A percentile compares a stretch with the other conserved stretches of the same genome.
phyloP scores from a whole-genome alignment of 1,140 invertebrate genomes.

The roundworm (Caenorhabditis elegans) region WBcel235 BX284606.5:3494001-3494500 shows the following conservation, averaged over 20 bases:
- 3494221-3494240: neutral
- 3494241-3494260: neutral
- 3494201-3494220: constrained; percentile 23
- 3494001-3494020: neutral
- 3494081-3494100: constrained; percentile 17
- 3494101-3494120: constrained; percentile 23
- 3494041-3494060: neutral
- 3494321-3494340: neutral
- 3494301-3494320: too few species aligned
- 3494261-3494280: neutral
- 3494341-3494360: neutral
- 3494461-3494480: too few species aligned
- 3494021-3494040: neutral
- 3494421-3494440: neutral
- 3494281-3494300: neutral
- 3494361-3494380: neutral
- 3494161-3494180: constrained; percentile 5
- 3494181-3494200: neutral
- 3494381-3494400: neutral
- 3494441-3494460: too few species aligned
- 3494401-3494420: neutral
- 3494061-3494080: neutral
- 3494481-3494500: neutral
- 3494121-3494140: constrained; percentile 4
- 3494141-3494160: too few species aligned